Base-by-base conservation (phyloP, 2,113 vertebrate genomes). In the Erinaceus europaeus region DNA sequence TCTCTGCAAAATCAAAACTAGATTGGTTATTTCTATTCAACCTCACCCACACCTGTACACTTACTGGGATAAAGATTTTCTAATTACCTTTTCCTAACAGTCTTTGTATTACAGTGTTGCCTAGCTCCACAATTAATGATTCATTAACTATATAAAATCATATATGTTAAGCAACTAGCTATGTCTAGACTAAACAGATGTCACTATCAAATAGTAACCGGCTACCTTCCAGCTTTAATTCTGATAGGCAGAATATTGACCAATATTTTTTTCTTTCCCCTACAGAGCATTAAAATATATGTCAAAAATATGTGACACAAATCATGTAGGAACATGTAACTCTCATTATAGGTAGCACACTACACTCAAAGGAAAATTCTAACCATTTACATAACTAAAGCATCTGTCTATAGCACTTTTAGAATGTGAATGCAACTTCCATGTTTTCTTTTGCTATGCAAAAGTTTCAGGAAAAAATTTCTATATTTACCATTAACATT, bases 361-460 rank as follows among this genome's bases (percentile, higher is more conserved):
- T 42, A 74, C 40, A 42, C 4, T 76, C 25, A 86, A 80, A 86
- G 1, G 4, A 59, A 86, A 59, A 44, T 68, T 2, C 67, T 76
- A 76, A 44, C 10, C 7, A 59, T 52, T 62, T 88, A 52, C 0
- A 21, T 25, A 50, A 38, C 20, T 23, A 87, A 61, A 69, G 1
- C 46, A 67, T 73, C 29, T 15, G 2, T n/a, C 20, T 62, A 3
- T 32, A 0, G 18, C 84, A 9, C 7, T 68, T 71, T 75, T 67
- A 12, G 9, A 78, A 86, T 44, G 29, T 73, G 14, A 75, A 90
- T 62, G 3, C 46, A 67, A 2, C 1, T 79, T 84, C 15, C 14
- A 57, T 62, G 27, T 3, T 73, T 87, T 84, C 77, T 81, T 6
- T 89, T 20, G 89, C 75, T 81, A 71, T 77, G 10, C 10, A 75